A percentile compares a stretch with the other conserved stretches of the same genome.
These are phyloP conservation scores for Gandaritis pyraliata DNA, from an alignment of 2,888 invertebrate species.

Conservation along the genomic window DNA sequence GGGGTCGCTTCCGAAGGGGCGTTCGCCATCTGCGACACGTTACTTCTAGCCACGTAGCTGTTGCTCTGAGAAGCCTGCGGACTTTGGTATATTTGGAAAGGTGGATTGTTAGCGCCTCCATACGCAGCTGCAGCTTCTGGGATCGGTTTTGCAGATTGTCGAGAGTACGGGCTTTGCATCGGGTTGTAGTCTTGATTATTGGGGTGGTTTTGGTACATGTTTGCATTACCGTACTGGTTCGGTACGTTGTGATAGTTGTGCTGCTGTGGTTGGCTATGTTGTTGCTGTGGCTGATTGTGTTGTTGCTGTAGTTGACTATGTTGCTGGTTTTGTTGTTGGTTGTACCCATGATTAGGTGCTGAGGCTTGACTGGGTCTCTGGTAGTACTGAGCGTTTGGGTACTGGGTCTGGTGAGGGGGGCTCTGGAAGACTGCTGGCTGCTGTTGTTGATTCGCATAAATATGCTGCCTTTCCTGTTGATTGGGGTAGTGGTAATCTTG, in stretches of 20 bases:
- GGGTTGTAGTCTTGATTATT: conserved; percentile 64
- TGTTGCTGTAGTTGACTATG: conserved; percentile 58
- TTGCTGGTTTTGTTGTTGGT: conserved; percentile 66
- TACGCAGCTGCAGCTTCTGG: conserved; percentile 60
- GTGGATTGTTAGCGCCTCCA: conserved; percentile 57
- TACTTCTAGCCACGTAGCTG: conserved; percentile 52
- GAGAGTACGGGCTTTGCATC: conserved; percentile 65
- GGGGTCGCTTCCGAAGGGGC: conserved; percentile 52
- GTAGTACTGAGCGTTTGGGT: conserved; percentile 73
- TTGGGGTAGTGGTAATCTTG: conserved; percentile 72
- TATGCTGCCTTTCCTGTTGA: conserved; percentile 68
- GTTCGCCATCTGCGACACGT: conserved; percentile 49
- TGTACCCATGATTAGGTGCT: conserved; percentile 60
- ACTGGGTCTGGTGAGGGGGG: conserved; percentile 75
- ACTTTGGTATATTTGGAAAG: conserved; percentile 77
- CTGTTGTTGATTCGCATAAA: conserved; percentile 60
- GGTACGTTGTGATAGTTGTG: conserved; percentile 62
- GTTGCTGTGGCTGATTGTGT: conserved; percentile 57
- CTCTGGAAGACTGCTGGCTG: conserved; percentile 66
- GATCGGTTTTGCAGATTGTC: conserved; percentile 65
- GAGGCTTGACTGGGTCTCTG: conserved; percentile 66
- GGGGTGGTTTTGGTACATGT: conserved; percentile 61
- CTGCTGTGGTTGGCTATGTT: conserved; percentile 55
- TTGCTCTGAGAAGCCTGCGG: conserved; percentile 66
- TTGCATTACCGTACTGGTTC: conserved; percentile 66